Conservation (phyloP, 2,113 vertebrate genomes). For the Semnornis frantzii region DNA sequence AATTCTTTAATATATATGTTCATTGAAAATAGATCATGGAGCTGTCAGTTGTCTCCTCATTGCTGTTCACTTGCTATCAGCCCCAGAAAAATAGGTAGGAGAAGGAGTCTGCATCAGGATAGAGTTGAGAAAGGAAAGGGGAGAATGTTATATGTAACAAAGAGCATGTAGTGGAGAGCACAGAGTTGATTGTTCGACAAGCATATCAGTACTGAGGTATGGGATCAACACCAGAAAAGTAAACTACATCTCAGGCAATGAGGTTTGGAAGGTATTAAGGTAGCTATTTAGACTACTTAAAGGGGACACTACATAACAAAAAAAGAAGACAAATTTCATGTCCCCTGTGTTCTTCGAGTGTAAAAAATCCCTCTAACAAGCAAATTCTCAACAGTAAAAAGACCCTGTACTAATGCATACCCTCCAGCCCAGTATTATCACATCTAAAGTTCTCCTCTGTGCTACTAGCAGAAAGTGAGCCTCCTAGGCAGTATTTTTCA, state of each 20-base stretch:
- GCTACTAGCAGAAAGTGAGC: background rate
- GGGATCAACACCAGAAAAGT: background rate
- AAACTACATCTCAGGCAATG: background rate
- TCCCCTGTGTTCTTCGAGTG: background rate
- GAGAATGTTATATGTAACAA: background rate
- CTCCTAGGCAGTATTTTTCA: background rate
- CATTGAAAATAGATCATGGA: constrained; percentile 20
- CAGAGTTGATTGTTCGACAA: background rate
- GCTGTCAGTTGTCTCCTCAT: background rate
- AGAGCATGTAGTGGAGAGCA: background rate
- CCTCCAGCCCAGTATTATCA: background rate
- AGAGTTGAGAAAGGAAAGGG: background rate
- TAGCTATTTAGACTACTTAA: constrained; percentile 2
- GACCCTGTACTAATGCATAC: background rate
- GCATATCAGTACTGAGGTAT: background rate
- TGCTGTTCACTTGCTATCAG: background rate
- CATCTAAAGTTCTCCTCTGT: background rate
- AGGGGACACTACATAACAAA: background rate
- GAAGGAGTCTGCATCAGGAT: background rate
- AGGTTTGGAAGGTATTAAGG: background rate
- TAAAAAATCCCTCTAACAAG: background rate
- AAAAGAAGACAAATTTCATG: background rate
- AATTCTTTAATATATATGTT: background rate
- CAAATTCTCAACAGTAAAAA: background rate
- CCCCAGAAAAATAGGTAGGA: background rate